phyloP scores from a whole-genome alignment of 2,113 vertebrate genomes.

The Columbina picui region DNA sequence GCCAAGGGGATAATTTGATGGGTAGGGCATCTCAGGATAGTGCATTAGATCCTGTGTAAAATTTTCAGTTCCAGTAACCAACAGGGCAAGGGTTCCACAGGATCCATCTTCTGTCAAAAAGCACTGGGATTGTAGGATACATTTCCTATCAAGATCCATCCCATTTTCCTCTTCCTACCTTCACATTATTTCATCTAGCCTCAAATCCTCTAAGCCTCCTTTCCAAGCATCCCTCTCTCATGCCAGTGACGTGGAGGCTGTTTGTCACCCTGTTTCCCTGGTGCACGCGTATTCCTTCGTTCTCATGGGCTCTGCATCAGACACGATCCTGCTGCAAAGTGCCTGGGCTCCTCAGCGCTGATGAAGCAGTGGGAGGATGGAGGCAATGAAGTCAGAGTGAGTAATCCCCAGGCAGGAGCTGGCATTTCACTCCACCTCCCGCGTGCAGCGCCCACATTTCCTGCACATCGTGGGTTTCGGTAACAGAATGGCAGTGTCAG shows the following conservation, averaged over 20 bases:
- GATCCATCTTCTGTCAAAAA: neutral
- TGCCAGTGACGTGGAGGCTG: neutral
- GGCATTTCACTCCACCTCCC: constrained; percentile 45
- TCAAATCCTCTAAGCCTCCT: neutral
- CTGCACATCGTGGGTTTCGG: neutral
- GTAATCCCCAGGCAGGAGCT: constrained; percentile 39
- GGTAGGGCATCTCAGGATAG: neutral
- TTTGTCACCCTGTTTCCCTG: neutral
- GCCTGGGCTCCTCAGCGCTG: neutral
- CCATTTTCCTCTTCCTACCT: neutral
- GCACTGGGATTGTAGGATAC: neutral
- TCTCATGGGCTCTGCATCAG: neutral
- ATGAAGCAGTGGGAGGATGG: constrained; percentile 47
- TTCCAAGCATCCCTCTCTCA: neutral
- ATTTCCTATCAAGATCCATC: neutral
- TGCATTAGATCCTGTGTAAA: neutral
- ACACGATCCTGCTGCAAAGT: neutral
- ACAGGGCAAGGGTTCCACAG: neutral
- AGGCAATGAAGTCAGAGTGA: constrained; percentile 58
- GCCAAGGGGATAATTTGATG: neutral
- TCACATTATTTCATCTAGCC: neutral
- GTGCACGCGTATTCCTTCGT: neutral
- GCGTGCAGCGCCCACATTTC: constrained; percentile 39
- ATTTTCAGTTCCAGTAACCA: neutral
- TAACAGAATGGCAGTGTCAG: constrained; percentile 3